Percentiles rank a stretch among this genome's conserved stretches.
phyloP scores from a whole-genome alignment of 2,113 vertebrate genomes.

The Amphilophus citrinellus region DNA sequence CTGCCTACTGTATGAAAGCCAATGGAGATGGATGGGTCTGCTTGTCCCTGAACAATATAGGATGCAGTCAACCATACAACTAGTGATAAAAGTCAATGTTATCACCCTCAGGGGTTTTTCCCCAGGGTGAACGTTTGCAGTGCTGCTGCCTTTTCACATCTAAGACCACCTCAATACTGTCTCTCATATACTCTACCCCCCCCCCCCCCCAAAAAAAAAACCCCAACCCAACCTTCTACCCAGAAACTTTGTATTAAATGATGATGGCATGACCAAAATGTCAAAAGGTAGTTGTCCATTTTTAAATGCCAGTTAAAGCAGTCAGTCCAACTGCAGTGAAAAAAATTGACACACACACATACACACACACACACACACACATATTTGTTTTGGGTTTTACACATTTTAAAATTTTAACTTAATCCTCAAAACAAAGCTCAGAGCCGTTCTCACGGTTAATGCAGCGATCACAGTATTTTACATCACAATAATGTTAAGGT shows the following conservation, averaged over 20 bases:
- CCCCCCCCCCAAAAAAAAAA: not conserved
- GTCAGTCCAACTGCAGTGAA: not conserved
- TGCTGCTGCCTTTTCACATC: constrained; percentile 35
- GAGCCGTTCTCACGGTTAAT: too few species aligned
- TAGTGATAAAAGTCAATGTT: constrained; percentile 78
- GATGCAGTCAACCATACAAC: constrained; percentile 74
- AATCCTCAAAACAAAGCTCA: not conserved
- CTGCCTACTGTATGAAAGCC: constrained; percentile 56
- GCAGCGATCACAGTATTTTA: not conserved
- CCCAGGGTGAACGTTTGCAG: constrained; percentile 50
- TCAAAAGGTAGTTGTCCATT: constrained; percentile 29
- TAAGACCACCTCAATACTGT: constrained; percentile 25
- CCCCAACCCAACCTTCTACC: not conserved
- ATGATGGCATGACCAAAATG: constrained; percentile 29
- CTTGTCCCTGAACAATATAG: constrained; percentile 71
- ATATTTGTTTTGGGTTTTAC: not conserved
- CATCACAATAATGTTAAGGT: not conserved
- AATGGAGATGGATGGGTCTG: constrained; percentile 76
- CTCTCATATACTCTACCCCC: not conserved
- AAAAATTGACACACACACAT: not conserved
- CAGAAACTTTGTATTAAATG: constrained; percentile 2
- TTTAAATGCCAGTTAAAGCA: constrained; percentile 9
- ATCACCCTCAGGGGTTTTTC: constrained; percentile 64
- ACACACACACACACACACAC: not conserved
- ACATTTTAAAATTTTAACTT: not conserved